A percentile compares a stretch with the other conserved stretches of the same genome.
Conservation (phyloP, 1,140 invertebrate species). For the Drosophila lini region DNA sequence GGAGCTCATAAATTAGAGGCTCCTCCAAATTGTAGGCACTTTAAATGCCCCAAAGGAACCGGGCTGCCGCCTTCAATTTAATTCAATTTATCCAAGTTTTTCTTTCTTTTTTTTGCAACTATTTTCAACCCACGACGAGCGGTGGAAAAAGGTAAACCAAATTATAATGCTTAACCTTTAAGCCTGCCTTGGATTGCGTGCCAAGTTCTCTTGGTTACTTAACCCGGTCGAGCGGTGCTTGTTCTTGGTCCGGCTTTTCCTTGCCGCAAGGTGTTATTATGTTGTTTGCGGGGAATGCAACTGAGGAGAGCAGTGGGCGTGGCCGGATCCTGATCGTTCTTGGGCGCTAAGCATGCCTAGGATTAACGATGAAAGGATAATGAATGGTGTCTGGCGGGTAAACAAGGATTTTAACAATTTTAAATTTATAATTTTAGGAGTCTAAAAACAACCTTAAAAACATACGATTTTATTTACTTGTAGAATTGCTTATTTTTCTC, state of each 20-base stretch:
- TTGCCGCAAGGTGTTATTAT: constrained; percentile 68
- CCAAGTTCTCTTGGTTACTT: constrained; percentile 68
- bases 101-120: constrained; percentile 44
- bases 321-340: constrained; percentile 17
- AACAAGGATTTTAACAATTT: constrained; percentile 2
- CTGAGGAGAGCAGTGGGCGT: constrained; percentile 20
- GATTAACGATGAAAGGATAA: constrained; percentile 46
- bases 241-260: constrained; percentile 14
- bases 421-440: constrained; percentile 9
- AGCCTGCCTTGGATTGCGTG: constrained; percentile 74
- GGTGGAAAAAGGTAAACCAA: constrained; percentile 61
- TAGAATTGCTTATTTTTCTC: neutral
- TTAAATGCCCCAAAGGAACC: constrained; percentile 36
- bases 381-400: constrained; percentile 8
- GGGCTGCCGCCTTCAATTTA: constrained; percentile 55
- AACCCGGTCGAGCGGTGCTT: constrained; percentile 58
- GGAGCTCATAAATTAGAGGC: constrained; percentile 60
- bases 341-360: constrained; percentile 22
- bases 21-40: constrained; percentile 24
- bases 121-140: constrained; percentile 44
- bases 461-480: neutral
- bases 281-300: constrained; percentile 57
- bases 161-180: constrained; percentile 83
- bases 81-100: constrained; percentile 74
- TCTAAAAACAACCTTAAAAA: neutral